Evolutionary conservation across 1,140 invertebrate species (phyloP).

Genomic region (Meloidogyne chitwoodi): DNA sequence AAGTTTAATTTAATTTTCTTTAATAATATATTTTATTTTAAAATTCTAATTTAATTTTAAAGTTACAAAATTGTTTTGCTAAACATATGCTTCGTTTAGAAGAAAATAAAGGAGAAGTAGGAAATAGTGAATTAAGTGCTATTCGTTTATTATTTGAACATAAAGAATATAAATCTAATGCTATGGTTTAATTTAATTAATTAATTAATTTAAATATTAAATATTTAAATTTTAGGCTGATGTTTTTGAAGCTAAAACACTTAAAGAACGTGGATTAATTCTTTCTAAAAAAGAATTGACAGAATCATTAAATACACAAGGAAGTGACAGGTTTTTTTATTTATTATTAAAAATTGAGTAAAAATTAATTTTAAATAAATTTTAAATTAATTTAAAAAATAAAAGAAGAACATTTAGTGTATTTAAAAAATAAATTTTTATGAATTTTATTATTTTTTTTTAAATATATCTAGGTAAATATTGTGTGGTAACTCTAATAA

Average conservation of each 20-base stretch:
- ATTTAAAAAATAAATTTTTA: too few relatives aligned
- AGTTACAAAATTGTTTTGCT: conserved; percentile 57
- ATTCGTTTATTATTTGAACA: conserved; percentile 37
- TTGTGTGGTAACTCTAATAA: too few relatives aligned
- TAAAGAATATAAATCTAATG: conserved; percentile 45
- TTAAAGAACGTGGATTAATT: conserved; percentile 71
- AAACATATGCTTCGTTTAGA: conserved; percentile 59
- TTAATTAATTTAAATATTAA: too few relatives aligned
- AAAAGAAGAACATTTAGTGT: too few relatives aligned
- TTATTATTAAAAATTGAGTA: too few relatives aligned
- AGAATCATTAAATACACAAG: conserved; percentile 73
- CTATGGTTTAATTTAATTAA: conserved; percentile 41
- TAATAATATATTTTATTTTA: too few relatives aligned
- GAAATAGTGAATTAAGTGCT: conserved; percentile 46
- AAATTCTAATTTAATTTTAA: conserved; percentile 32
- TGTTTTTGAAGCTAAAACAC: conserved; percentile 65
- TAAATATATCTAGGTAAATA: too few relatives aligned
- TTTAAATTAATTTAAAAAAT: too few relatives aligned
- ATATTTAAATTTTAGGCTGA: neutral
- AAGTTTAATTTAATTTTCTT: too few relatives aligned
- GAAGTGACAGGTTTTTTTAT: conserved; percentile 9
- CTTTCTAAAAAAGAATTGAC: conserved; percentile 65
- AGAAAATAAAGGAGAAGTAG: conserved; percentile 55
- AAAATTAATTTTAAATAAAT: too few relatives aligned
- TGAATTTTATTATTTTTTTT: too few relatives aligned